These are phyloP conservation scores for Pseudachorutes palmiensis DNA, from an alignment of 1,140 invertebrate genomes.

Conservation along the genomic window DNA sequence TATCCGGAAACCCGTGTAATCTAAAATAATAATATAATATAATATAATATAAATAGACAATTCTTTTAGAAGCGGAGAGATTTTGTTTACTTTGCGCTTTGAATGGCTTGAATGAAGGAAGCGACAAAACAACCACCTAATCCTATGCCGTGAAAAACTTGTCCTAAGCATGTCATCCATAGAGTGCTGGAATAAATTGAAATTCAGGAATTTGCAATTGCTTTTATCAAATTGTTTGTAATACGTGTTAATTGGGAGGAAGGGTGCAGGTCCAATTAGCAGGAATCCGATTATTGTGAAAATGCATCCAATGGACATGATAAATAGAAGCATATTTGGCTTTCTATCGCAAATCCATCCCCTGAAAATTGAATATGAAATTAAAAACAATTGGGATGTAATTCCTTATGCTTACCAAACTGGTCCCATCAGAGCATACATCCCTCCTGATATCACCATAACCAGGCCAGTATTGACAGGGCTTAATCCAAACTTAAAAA, in stretches of 20 bases:
- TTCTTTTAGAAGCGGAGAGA: too few species aligned
- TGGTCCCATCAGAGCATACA: constrained; percentile 71
- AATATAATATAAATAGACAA: not conserved
- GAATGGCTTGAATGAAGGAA: not conserved
- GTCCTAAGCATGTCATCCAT: constrained; percentile 58
- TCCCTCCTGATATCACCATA: constrained; percentile 78
- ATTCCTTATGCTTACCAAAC: constrained; percentile 52
- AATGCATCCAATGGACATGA: constrained; percentile 57
- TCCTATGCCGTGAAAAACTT: constrained; percentile 67
- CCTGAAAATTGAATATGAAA: constrained; percentile 59
- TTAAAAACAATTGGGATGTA: not conserved
- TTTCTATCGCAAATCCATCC: constrained; percentile 67
- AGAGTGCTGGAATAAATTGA: constrained; percentile 49
- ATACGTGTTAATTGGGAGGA: constrained; percentile 52
- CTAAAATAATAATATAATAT: constrained; percentile 17
- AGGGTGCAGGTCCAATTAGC: constrained; percentile 66
- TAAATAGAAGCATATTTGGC: constrained; percentile 54
- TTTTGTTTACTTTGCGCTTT: not conserved
- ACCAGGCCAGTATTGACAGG: constrained; percentile 70
- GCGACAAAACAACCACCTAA: constrained; percentile 52
- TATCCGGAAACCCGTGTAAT: constrained; percentile 43
- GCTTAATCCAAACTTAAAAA: constrained; percentile 48
- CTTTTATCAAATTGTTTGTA: not conserved
- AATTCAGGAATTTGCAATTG: constrained; percentile 13
- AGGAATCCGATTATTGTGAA: constrained; percentile 59